Percentiles rank a stretch among this genome's conserved stretches.
These are phyloP conservation scores for Jordanella pulchra DNA, from an alignment of 2,797 vertebrate genomes.

Conservation along the genomic window DNA sequence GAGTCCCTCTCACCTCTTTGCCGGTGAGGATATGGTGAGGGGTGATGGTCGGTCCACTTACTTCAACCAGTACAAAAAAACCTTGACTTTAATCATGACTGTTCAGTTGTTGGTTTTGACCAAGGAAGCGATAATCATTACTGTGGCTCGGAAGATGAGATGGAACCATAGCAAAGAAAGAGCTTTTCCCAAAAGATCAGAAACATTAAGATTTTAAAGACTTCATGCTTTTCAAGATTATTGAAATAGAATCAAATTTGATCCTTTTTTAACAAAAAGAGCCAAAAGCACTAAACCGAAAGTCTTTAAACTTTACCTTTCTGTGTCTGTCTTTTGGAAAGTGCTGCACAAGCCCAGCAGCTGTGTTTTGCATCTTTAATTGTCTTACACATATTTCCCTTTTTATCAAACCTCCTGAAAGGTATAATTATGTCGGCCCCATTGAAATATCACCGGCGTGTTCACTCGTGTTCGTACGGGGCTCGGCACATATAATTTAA, in stretches of 20 bases:
- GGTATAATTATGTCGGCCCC: conserved; percentile 82
- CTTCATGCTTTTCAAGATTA: neutral
- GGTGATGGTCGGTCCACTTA: conserved; percentile 42
- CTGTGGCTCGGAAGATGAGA: neutral
- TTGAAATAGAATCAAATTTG: neutral
- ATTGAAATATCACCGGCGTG: conserved; percentile 79
- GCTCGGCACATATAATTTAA: conserved; percentile 86
- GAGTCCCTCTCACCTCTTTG: conserved; percentile 73
- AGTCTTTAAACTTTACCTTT: conserved; percentile 26
- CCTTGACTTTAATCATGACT: conserved; percentile 50
- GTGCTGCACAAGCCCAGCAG: conserved; percentile 43
- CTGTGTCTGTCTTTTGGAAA: conserved; percentile 53
- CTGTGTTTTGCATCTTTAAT: conserved; percentile 69
- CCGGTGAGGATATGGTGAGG: conserved; percentile 51
- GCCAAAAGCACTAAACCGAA: conserved; percentile 4
- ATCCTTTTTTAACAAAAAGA: conserved; percentile 6
- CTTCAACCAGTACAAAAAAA: conserved; percentile 55
- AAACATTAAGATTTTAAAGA: neutral
- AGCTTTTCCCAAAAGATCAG: conserved; percentile 5
- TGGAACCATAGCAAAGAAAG: conserved; percentile 5
- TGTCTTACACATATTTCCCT: conserved; percentile 76
- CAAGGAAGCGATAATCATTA: conserved; percentile 2
- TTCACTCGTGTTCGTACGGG: conserved; percentile 70
- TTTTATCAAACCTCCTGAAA: conserved; percentile 79
- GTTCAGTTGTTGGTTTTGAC: conserved; percentile 22